Conservation (phyloP, 2,113 vertebrate genomes). For the Psophia crepitans region DNA sequence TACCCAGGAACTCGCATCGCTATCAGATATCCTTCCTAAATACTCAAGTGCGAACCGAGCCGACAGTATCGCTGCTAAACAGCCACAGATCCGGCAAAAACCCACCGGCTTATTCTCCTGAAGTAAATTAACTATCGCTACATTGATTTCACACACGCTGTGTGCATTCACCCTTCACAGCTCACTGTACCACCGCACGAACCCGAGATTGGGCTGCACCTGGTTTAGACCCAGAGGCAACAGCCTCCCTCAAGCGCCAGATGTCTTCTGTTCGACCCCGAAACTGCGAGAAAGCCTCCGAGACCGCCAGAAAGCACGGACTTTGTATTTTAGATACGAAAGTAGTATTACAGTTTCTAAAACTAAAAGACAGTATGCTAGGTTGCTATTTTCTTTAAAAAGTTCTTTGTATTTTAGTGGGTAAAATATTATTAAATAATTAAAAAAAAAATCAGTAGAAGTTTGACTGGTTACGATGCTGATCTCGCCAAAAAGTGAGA, state of each 20-base stretch:
- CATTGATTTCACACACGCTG: neutral
- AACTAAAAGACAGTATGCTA: neutral
- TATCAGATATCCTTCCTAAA: neutral
- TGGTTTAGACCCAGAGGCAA: neutral
- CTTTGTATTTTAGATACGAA: neutral
- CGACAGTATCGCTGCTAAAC: neutral
- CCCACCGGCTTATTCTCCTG: neutral
- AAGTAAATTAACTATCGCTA: neutral
- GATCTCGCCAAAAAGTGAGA: neutral
- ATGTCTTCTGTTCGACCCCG: neutral
- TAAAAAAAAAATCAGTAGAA: neutral
- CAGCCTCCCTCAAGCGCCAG: neutral
- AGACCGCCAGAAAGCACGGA: neutral
- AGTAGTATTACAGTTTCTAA: neutral
- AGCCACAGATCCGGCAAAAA: neutral
- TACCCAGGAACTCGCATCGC: neutral
- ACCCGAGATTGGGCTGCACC: neutral
- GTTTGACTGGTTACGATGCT: neutral
- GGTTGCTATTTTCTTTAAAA: neutral
- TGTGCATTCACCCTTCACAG: neutral
- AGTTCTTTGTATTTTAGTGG: neutral
- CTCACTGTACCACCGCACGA: neutral
- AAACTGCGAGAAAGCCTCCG: neutral
- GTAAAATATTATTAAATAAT: neutral
- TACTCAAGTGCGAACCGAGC: neutral